Evolutionary conservation across 2,797 vertebrate genomes (phyloP), one percentile per base, ranked within the genome.

Genomic region (Nyctalus aviator): DNA sequence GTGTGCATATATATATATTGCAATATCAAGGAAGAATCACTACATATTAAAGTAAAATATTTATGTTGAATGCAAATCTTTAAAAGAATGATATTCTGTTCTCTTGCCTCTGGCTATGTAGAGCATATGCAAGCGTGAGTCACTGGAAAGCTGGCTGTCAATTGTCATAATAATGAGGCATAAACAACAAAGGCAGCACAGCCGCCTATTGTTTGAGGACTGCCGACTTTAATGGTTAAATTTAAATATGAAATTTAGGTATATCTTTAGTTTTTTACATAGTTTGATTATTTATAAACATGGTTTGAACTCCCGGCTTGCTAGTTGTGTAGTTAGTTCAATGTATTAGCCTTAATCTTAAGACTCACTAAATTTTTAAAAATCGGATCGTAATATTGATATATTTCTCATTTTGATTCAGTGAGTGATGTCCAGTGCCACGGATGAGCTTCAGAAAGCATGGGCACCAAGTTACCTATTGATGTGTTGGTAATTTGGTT

Each of bases 351-450:
- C 84, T 87, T 96, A 78, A 72, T 94, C 84, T 91, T 89, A 93
- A 93, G 76, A 91, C 69, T 87, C 93, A 94, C 91, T 85, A 95
- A 78, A 77, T 93, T 96, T 95, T 77, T 69, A 83, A 76, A 94
- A 95, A 30, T 90, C 71, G 94, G 90, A 96, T 92, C 95, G 64
- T 96, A 95, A 96, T 91, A 79, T 92, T 97, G 90, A 84, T 96
- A 32, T 88, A 91, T 95, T 97, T 97, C 92, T 97, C 96, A 97
- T 95, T 96, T 95, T 96, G 97, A 97, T 95, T 97, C 96, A 96
- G 97, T 92, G 95, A 96, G 96, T 97, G 97, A 94, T 95, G 95
- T 96, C 97, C 96, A 96, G 93, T 95, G 95, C 95, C 96, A 96
- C 81, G 91, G 96, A 64, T 6, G 66, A 96, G 94, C 94, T 96